Percentiles rank a stretch among this genome's conserved stretches.
These are phyloP conservation scores for Oopsacas minuta DNA, from an alignment of 37 sponge, comb jelly and placozoan genomes.

Conservation along the genomic window DNA sequence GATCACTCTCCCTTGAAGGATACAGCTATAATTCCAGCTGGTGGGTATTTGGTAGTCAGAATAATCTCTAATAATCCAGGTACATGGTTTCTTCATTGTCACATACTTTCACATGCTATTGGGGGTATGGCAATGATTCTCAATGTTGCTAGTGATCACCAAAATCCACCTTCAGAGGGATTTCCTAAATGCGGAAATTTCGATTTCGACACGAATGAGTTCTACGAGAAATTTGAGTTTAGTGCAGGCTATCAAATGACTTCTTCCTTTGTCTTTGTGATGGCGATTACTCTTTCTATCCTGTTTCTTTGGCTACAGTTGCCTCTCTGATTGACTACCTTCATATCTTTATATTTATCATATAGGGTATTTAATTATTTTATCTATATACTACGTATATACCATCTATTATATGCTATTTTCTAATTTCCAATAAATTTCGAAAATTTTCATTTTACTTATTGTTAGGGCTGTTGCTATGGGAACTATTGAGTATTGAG, in stretches of 20 bases:
- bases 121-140: slow-evolving; percentile 64
- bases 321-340: too few species aligned
- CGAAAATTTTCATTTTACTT: too few species aligned
- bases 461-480: too few species aligned
- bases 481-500: too few species aligned
- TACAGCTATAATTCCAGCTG: slow-evolving; percentile 66
- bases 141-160: slow-evolving; percentile 22
- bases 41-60: slow-evolving; percentile 63
- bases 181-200: neutral
- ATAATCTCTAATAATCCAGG: slow-evolving; percentile 72
- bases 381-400: too few species aligned
- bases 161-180: neutral
- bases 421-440: too few species aligned
- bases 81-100: slow-evolving; percentile 86
- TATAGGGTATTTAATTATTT: too few species aligned
- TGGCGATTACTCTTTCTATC: too few species aligned
- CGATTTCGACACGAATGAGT: neutral
- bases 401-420: too few species aligned
- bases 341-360: too few species aligned
- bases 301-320: too few species aligned
- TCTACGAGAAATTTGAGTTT: neutral
- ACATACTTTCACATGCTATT: slow-evolving; percentile 52
- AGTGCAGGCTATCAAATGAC: neutral
- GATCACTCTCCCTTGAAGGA: slow-evolving; percentile 35
- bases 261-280: too few species aligned